A percentile compares a stretch with the other conserved stretches of the same genome.
These are phyloP conservation scores for Notospermus geniculatus DNA, from an alignment of 1,140 invertebrate species.

Conservation along the genomic window DNA sequence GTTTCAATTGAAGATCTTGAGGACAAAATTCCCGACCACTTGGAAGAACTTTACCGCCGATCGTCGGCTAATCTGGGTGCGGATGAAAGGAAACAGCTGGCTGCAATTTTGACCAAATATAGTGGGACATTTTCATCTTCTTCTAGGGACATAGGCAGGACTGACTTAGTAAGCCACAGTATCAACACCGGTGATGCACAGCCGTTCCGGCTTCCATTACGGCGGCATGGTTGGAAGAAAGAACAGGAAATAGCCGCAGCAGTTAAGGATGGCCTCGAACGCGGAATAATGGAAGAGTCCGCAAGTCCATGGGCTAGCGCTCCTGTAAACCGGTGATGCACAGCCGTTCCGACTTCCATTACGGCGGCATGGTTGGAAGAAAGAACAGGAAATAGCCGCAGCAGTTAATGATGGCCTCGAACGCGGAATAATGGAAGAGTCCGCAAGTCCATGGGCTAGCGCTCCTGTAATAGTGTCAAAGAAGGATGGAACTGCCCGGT, in stretches of 20 bases:
- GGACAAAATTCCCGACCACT: too few species aligned
- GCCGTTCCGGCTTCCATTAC: slow-evolving; percentile 17
- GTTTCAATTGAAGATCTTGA: too few species aligned
- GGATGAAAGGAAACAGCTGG: slow-evolving; percentile 8
- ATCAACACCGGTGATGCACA: slow-evolving; percentile 17
- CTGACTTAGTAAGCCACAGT: slow-evolving; percentile 14
- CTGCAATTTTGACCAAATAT: slow-evolving; percentile 11
- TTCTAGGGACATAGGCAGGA: slow-evolving; percentile 15
- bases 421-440: slow-evolving; percentile 32
- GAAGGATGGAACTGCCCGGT: slow-evolving; percentile 27
- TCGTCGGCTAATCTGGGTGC: slow-evolving; percentile 4
- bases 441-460: slow-evolving; percentile 33
- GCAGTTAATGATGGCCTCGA: slow-evolving; percentile 12
- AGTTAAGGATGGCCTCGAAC: too few species aligned
- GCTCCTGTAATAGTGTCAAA: slow-evolving; percentile 39
- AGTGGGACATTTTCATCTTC: slow-evolving; percentile 15
- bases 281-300: slow-evolving; percentile 34
- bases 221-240: slow-evolving; percentile 14
- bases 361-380: slow-evolving; percentile 12
- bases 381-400: slow-evolving; percentile 10
- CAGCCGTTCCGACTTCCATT: too few species aligned
- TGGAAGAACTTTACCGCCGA: too few species aligned
- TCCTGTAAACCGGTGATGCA: too few species aligned
- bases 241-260: slow-evolving; percentile 12
- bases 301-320: slow-evolving; percentile 35